A percentile compares a stretch with the other conserved stretches of the same genome.
phyloP scores from a whole-genome alignment of 2,888 invertebrate genomes.

The Lithodes maja region DNA sequence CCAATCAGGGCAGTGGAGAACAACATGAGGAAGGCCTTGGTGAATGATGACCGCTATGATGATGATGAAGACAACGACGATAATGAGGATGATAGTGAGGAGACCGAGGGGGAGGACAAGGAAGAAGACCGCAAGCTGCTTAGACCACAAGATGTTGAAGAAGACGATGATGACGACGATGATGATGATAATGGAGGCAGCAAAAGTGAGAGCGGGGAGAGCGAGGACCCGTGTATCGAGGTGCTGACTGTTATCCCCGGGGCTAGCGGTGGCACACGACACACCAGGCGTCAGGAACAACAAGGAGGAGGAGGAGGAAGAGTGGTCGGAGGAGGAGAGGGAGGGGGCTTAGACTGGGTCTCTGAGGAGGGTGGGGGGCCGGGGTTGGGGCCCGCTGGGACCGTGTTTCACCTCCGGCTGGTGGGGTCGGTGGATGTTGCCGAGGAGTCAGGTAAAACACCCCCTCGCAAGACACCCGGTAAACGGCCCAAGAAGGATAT shows the following conservation, averaged over 20 bases:
- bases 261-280: constrained; percentile 41
- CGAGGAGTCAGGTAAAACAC: constrained; percentile 79
- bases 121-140: constrained; percentile 39
- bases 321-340: constrained; percentile 32
- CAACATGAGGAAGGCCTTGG: constrained; percentile 14
- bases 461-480: constrained; percentile 79
- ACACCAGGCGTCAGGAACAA: constrained; percentile 27
- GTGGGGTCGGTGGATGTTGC: constrained; percentile 90
- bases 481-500: constrained; percentile 87
- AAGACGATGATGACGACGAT: constrained; percentile 59
- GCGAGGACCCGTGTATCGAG: constrained; percentile 61
- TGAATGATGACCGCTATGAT: constrained; percentile 41
- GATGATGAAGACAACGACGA: constrained; percentile 40
- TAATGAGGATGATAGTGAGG: constrained; percentile 40
- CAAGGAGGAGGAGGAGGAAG: constrained; percentile 28
- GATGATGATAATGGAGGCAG: constrained; percentile 32
- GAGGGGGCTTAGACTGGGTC: constrained; percentile 70
- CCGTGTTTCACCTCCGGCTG: constrained; percentile 87
- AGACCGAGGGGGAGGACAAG: constrained; percentile 57
- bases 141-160: constrained; percentile 49
- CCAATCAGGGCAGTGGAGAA: constrained; percentile 38
- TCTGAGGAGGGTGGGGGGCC: constrained; percentile 71
- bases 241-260: constrained; percentile 57
- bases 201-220: constrained; percentile 47
- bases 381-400: constrained; percentile 76